Percentiles rank a stretch among this genome's conserved stretches.
phyloP scores from a whole-genome alignment of 2,888 invertebrate genomes.

The Hedychridium roseum region DNA sequence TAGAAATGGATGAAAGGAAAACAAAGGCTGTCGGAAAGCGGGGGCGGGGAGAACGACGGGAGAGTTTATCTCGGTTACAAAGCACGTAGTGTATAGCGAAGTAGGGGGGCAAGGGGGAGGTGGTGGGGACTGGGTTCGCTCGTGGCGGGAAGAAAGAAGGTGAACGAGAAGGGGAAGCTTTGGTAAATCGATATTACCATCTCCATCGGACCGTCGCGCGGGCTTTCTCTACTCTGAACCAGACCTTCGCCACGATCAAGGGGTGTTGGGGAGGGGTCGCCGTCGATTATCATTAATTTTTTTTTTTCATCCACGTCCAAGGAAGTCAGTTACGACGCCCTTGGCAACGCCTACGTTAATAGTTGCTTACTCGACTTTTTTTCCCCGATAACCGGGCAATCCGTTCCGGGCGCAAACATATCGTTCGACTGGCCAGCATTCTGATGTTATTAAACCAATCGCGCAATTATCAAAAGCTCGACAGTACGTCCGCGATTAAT shows the following conservation, averaged over 20 bases:
- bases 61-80: constrained; percentile 45
- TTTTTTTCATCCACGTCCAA: constrained; percentile 7
- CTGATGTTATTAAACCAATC: no score
- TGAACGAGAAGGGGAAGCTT: constrained; percentile 31
- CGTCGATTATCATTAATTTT: constrained; percentile 40
- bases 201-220: constrained; percentile 33
- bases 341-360: no score
- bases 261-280: constrained; percentile 16
- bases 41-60: constrained; percentile 13
- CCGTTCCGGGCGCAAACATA: no score
- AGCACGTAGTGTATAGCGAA: constrained; percentile 28
- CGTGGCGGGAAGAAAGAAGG: no score
- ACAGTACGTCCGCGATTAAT: no score
- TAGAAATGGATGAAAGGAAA: no score
- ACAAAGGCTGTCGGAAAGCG: no score
- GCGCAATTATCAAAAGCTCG: no score
- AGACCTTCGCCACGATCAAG: constrained; percentile 44
- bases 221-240: constrained; percentile 27
- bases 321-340: no score
- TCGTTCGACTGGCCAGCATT: no score
- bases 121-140: constrained; percentile 7
- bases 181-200: constrained; percentile 52
- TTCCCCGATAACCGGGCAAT: no score
- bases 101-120: constrained; percentile 25
- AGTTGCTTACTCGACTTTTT: no score